Conservation (phyloP, 2,888 invertebrate species). For the Dendrolimus pini region DNA sequence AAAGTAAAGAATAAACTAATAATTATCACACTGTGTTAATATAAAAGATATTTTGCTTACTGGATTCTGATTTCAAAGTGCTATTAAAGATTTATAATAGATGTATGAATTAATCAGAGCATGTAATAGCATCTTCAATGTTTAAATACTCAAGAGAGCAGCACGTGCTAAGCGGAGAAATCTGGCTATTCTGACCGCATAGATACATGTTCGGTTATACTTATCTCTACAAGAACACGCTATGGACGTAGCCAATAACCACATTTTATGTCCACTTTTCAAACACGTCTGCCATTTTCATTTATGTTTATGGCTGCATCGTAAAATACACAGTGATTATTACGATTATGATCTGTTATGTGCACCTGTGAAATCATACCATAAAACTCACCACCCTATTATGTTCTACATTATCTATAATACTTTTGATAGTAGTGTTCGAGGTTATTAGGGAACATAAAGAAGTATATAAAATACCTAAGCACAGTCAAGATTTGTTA, state of each 20-base stretch:
- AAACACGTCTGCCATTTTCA: conserved; percentile 14
- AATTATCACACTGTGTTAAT: too few species aligned
- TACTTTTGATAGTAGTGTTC: conserved; percentile 1
- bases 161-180: conserved; percentile 53
- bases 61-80: background rate
- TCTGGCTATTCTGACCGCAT: conserved; percentile 26
- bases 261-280: conserved; percentile 25
- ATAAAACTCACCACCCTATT: too few species aligned
- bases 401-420: too few species aligned
- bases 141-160: background rate
- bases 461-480: too few species aligned
- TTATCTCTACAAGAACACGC: conserved; percentile 16
- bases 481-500: too few species aligned
- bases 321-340: conserved; percentile 12
- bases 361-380: background rate
- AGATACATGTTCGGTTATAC: conserved; percentile 27
- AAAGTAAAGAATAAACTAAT: too few species aligned
- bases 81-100: background rate
- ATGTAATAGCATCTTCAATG: background rate
- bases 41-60: too few species aligned
- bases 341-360: conserved; percentile 2
- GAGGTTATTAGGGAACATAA: background rate
- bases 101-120: background rate
- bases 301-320: conserved; percentile 15
- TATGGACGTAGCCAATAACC: conserved; percentile 17